Evolutionary conservation across 2,797 vertebrate genomes (phyloP), one percentile per base, ranked within the genome.

Genomic region (Gouania willdenowi): DNA sequence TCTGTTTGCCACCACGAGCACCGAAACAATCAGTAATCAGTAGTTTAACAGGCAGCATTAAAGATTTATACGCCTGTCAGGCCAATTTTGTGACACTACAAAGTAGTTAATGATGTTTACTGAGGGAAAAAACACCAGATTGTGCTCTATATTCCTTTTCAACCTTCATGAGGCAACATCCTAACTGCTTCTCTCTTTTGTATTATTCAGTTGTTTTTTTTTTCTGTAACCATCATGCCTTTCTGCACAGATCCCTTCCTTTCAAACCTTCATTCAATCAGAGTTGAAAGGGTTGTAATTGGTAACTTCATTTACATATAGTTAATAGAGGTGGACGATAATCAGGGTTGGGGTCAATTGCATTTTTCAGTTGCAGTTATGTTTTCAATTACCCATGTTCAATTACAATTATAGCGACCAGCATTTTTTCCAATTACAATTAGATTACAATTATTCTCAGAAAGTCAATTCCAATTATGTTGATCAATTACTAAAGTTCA

Each of bases 61-160:
- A 63, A 75, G 61, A 66, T 72, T 31, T 69, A 72, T 68, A 51
- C 41, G 47, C 30, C 44, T 74, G 59, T 68, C 63, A 59, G 44
- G 36, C 4, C 3, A 2, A 12, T 30, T 63, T 50, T 4, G 8
- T 54, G 22, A 62, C 67, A 39, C 35, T 45, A 35, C 22, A 50
- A 51, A 56, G 31, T 44, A 31, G 41, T 37, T 44, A 44, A 31
- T 14, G 25, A 44, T 50, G 39, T 66, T 69, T 61, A 40, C 48
- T 49, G 21, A 45, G 31, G 29, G 30, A 38, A 3, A 14, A 29
- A 56, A 31, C 20, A 15, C 18, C 8, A 63, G 18, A 33, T 54
- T 56, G 44, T 16, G 19, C 27, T 35, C 45, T 51, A 64, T 49
- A 22, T 32, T 58, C 37, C 29, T 39, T 18, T 34, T 22, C 46